These are phyloP conservation scores for Ectropis crepuscularia DNA, from an alignment of 2,888 invertebrate genomes.

Conservation along the genomic window DNA sequence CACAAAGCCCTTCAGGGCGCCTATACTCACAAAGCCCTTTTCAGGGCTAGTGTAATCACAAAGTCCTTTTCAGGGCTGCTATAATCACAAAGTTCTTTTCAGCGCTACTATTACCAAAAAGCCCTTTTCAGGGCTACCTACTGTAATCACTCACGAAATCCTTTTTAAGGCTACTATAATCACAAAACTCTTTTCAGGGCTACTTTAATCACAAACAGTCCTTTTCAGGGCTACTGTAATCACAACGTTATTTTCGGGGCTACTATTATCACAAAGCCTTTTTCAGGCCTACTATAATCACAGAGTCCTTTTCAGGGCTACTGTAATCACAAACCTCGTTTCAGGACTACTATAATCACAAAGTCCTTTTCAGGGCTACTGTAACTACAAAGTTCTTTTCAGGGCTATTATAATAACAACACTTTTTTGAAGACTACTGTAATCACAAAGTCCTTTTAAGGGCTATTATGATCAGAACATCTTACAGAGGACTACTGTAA, in stretches of 20 bases:
- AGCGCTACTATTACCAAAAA: conserved; percentile 22
- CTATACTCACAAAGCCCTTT: conserved; percentile 9
- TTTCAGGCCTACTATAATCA: too few relatives aligned
- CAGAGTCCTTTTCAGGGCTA: conserved; percentile 22
- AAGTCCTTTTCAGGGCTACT: too few relatives aligned
- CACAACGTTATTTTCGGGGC: not conserved
- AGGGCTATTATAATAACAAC: not conserved
- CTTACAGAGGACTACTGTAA: conserved; percentile 34
- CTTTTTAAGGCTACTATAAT: too few relatives aligned
- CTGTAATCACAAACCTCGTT: conserved; percentile 16
- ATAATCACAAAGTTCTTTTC: conserved; percentile 35
- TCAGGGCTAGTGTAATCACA: not conserved
- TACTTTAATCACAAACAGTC: too few relatives aligned
- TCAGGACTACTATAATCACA: too few relatives aligned
- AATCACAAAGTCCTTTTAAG: conserved; percentile 23
- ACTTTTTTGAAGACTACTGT: too few relatives aligned
- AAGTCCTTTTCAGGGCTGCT: not conserved
- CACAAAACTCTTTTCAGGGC: too few relatives aligned
- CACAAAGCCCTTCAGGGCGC: conserved; percentile 16
- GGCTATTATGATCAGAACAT: conserved; percentile 27
- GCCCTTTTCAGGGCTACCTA: conserved; percentile 26
- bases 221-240: too few relatives aligned
- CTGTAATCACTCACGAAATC: too few relatives aligned
- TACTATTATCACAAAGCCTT: not conserved
- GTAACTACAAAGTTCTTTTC: conserved; percentile 6